Percentiles rank a stretch among this genome's conserved stretches.
phyloP scores from a whole-genome alignment of 2,888 invertebrate genomes.

The Drosophila pegasa region DNA sequence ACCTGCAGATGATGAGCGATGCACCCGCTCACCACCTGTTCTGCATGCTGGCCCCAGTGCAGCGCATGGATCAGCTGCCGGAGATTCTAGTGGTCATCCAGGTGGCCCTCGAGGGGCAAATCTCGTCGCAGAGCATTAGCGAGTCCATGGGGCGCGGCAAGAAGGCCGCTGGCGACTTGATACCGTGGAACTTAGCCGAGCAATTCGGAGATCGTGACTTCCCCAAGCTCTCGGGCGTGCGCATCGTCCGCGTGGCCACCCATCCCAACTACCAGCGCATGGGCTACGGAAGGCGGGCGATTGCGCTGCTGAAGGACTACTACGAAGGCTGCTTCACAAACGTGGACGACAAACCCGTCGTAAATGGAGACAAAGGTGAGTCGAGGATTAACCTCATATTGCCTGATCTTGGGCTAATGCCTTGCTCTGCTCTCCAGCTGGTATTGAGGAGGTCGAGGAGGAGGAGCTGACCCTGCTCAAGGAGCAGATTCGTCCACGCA shows the following conservation, averaged over 20 bases:
- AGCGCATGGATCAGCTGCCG: conserved; percentile 91
- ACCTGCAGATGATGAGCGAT: conserved; percentile 98
- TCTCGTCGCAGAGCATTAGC: conserved; percentile 88
- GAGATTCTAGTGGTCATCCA: conserved; percentile 98
- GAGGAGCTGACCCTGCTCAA: conserved; percentile 88
- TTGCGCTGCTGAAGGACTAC: conserved; percentile 94
- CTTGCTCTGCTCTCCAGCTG: conserved; percentile 47
- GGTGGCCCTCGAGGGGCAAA: conserved; percentile 91
- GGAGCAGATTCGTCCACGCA: conserved; percentile 91
- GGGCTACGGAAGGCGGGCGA: conserved; percentile 97
- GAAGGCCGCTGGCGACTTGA: conserved; percentile 97
- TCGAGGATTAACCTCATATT: not conserved
- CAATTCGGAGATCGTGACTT: conserved; percentile 98
- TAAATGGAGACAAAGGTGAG: conserved; percentile 52
- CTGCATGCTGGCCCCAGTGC: conserved; percentile 95
- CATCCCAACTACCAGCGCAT: conserved; percentile 99
- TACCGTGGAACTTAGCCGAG: conserved; percentile 99
- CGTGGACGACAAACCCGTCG: conserved; percentile 86
- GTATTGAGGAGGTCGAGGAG: conserved; percentile 86
- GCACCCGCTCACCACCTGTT: conserved; percentile 99
- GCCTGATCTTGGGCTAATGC: not conserved
- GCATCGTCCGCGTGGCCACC: conserved; percentile 98
- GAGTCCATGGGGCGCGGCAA: conserved; percentile 94
- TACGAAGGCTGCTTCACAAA: conserved; percentile 93
- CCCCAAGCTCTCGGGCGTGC: conserved; percentile 94